Conservation (phyloP, 1,140 invertebrate genomes). For the Neodiprion pinetum region DNA sequence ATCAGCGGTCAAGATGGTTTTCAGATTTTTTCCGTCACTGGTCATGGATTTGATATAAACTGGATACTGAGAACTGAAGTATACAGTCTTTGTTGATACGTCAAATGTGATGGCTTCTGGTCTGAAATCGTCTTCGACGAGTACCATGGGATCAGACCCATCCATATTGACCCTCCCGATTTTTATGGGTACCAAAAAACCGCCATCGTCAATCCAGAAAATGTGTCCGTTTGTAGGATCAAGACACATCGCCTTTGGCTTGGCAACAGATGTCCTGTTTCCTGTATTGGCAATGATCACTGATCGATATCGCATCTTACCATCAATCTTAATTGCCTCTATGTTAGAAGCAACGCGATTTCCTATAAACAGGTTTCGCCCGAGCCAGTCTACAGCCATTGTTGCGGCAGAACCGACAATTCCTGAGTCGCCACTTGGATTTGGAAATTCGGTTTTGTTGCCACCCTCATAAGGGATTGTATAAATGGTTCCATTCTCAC, state of each 20-base stretch:
- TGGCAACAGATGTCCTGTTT: constrained; percentile 83
- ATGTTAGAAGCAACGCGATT: constrained; percentile 92
- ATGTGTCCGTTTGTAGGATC: constrained; percentile 89
- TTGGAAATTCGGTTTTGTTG: constrained; percentile 86
- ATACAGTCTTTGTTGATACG: constrained; percentile 81
- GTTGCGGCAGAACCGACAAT: constrained; percentile 90
- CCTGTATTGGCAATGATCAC: constrained; percentile 93
- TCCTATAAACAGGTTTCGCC: constrained; percentile 93
- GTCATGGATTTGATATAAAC: constrained; percentile 77
- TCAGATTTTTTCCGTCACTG: constrained; percentile 76
- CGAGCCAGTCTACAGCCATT: constrained; percentile 96
- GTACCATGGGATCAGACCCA: constrained; percentile 77
- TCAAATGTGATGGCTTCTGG: constrained; percentile 89
- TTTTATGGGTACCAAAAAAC: constrained; percentile 88
- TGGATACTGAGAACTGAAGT: constrained; percentile 84
- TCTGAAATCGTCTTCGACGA: constrained; percentile 71
- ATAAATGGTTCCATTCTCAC: constrained; percentile 84
- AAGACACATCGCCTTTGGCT: constrained; percentile 86
- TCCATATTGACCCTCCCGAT: constrained; percentile 95
- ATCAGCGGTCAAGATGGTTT: constrained; percentile 71
- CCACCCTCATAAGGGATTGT: constrained; percentile 85
- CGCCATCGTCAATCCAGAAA: constrained; percentile 95
- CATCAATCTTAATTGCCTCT: constrained; percentile 88
- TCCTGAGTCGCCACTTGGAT: constrained; percentile 70
- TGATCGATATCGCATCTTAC: constrained; percentile 82